Conservation (phyloP, 1,140 invertebrate genomes). For the Gonatopus flavifemur region DNA sequence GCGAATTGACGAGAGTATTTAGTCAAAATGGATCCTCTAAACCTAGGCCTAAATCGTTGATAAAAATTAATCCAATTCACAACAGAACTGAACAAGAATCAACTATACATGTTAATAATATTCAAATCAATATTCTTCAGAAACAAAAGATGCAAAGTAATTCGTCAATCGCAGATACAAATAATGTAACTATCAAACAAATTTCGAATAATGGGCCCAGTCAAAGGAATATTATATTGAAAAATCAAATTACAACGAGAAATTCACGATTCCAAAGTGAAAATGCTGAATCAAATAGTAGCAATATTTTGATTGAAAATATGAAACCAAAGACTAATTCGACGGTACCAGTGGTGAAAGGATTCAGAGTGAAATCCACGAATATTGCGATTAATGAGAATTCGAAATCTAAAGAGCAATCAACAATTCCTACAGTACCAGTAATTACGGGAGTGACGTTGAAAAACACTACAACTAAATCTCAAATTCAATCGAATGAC, state of each 20-base stretch:
- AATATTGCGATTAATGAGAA: neutral
- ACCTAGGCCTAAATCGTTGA: slow-evolving; percentile 30
- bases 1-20: slow-evolving; percentile 46
- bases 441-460: slow-evolving; percentile 52
- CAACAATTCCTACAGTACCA: slow-evolving; percentile 53
- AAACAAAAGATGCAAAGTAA: no score
- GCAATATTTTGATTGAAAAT: neutral
- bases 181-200: slow-evolving; percentile 13
- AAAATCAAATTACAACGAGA: slow-evolving; percentile 1
- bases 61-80: no score
- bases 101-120: no score
- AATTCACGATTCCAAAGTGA: neutral
- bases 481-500: slow-evolving; percentile 36
- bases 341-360: slow-evolving; percentile 36
- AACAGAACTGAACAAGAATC: no score
- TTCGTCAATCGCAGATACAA: neutral
- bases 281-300: slow-evolving; percentile 22
- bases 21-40: slow-evolving; percentile 34
- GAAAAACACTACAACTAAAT: slow-evolving; percentile 42
- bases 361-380: slow-evolving; percentile 24
- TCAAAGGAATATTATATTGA: neutral
- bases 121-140: no score
- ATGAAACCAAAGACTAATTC: slow-evolving; percentile 17
- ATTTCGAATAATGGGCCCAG: neutral
- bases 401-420: slow-evolving; percentile 7